Evolutionary conservation across 2,113 vertebrate species (phyloP).

Genomic region (Grus americana): DNA sequence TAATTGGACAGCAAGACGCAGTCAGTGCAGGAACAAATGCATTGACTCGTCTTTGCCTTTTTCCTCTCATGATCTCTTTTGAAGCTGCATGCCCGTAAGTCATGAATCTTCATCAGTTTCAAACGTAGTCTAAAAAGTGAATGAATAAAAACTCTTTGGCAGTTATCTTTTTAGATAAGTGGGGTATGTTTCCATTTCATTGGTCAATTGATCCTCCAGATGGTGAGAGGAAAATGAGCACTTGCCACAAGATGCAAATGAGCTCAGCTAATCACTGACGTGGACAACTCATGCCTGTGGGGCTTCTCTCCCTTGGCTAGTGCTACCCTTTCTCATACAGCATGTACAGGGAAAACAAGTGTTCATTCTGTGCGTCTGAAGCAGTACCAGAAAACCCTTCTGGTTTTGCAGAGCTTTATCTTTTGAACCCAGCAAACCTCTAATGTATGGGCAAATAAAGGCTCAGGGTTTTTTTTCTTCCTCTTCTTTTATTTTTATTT

Average conservation of each 20-base stretch:
- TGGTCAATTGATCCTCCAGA: slow-evolving; percentile 36
- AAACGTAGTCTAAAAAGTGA: background rate
- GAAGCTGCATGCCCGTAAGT: background rate
- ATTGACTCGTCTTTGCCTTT: background rate
- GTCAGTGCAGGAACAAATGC: background rate
- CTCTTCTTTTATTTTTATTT: background rate
- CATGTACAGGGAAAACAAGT: background rate
- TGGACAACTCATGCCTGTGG: background rate
- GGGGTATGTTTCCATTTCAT: background rate
- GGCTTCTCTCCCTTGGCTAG: background rate
- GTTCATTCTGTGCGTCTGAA: background rate
- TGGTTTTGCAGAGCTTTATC: background rate
- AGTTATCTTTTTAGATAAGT: background rate
- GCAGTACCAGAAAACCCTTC: background rate
- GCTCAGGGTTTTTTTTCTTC: background rate
- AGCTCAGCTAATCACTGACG: background rate
- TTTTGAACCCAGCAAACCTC: background rate
- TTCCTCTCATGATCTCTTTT: background rate
- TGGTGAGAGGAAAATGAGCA: background rate
- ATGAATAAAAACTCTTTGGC: background rate
- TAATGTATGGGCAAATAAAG: background rate
- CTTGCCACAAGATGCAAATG: background rate
- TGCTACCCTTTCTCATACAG: background rate
- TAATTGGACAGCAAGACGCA: background rate
- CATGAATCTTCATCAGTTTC: background rate